A percentile compares a stretch with the other conserved stretches of the same genome.
Evolutionary conservation across 2,888 invertebrate genomes (phyloP).

Genomic region (Abrostola triplasia): DNA sequence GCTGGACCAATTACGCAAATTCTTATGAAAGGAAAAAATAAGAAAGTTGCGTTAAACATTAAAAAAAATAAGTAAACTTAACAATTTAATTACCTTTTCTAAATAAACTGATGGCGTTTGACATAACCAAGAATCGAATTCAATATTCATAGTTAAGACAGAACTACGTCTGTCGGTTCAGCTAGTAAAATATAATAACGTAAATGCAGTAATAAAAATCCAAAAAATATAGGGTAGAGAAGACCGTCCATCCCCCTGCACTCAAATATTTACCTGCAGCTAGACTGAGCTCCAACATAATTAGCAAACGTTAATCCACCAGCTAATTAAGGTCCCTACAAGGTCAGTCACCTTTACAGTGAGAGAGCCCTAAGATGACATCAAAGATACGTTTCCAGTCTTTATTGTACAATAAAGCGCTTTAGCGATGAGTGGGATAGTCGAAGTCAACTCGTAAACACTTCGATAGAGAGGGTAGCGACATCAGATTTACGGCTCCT

Average conservation of each 20-base stretch:
- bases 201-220: no score
- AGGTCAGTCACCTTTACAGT: slow-evolving; percentile 26
- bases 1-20: no score
- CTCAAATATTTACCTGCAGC: background rate
- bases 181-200: no score
- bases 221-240: background rate
- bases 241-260: background rate
- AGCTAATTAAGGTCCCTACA: background rate
- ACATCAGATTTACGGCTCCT: slow-evolving; percentile 46
- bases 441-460: slow-evolving; percentile 55
- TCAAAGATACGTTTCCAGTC: slow-evolving; percentile 36
- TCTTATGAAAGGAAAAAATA: no score
- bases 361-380: slow-evolving; percentile 25
- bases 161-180: no score
- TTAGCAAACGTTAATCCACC: background rate
- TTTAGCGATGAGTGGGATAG: slow-evolving; percentile 42
- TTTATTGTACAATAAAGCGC: slow-evolving; percentile 54
- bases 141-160: no score
- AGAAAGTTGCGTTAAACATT: no score
- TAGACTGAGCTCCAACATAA: background rate
- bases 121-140: no score
- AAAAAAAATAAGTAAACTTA: no score
- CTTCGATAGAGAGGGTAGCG: slow-evolving; percentile 46
- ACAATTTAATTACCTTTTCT: no score
- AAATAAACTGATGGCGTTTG: no score